Percentiles rank a stretch among this genome's conserved stretches.
Evolutionary conservation across 2,888 invertebrate genomes (phyloP).

Genomic region (Furcula furcula): DNA sequence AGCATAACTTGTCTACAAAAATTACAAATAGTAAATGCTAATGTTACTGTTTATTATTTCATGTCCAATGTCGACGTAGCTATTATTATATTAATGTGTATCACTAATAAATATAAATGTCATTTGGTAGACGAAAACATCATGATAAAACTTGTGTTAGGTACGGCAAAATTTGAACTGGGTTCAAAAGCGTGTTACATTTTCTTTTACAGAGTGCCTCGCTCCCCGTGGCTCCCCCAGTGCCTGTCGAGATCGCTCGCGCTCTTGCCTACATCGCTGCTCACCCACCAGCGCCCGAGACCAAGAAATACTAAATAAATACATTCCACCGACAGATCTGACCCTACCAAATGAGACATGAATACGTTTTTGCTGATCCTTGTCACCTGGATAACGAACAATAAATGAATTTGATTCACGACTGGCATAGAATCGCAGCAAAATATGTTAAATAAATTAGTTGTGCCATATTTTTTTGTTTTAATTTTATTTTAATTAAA

Average conservation of each 20-base stretch:
- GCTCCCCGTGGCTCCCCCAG: conserved; percentile 47
- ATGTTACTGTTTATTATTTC: no score
- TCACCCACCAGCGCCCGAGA: conserved; percentile 25
- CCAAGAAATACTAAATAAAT: conserved; percentile 18
- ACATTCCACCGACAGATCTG: neutral
- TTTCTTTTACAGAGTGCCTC: conserved; percentile 38
- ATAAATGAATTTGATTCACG: conserved; percentile 3
- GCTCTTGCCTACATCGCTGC: conserved; percentile 47
- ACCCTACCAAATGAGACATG: conserved; percentile 6
- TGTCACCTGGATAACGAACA: conserved; percentile 1
- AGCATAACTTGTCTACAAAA: no score
- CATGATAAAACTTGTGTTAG: no score
- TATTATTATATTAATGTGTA: no score
- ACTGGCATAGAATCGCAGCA: conserved; percentile 4
- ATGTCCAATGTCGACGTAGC: no score
- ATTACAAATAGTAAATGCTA: no score
- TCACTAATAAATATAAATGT: no score
- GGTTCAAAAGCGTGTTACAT: no score
- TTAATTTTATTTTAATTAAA: conserved; percentile 8
- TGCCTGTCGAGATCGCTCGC: conserved; percentile 50
- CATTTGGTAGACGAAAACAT: no score
- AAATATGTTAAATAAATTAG: conserved; percentile 12
- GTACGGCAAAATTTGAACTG: no score
- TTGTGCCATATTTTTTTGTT: conserved; percentile 12
- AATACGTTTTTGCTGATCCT: conserved; percentile 4